Percentiles rank a stretch among this genome's conserved stretches.
phyloP scores from a whole-genome alignment of 2,888 invertebrate species.

The Biston stratarius region DNA sequence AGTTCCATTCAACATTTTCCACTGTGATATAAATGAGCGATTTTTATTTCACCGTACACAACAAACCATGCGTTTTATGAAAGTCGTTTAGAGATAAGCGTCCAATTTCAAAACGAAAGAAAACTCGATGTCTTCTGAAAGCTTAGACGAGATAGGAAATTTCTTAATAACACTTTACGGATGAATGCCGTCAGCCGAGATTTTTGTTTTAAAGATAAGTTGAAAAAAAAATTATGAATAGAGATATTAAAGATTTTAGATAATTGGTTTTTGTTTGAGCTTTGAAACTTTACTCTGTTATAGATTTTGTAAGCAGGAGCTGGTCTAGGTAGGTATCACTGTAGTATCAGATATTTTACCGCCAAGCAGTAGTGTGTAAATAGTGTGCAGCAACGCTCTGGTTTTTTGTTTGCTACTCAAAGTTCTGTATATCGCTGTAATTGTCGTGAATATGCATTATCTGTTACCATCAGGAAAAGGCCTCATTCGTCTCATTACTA shows the following conservation, averaged over 20 bases:
- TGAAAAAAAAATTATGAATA: constrained; percentile 6
- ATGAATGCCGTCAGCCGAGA: constrained; percentile 30
- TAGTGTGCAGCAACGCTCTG: too few relatives aligned
- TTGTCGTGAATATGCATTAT: too few relatives aligned
- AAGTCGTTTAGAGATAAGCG: constrained; percentile 36
- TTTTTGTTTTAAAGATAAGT: constrained; percentile 29
- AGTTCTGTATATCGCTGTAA: too few relatives aligned
- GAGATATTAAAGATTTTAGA: constrained; percentile 3
- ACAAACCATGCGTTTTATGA: constrained; percentile 43
- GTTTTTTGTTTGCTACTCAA: too few relatives aligned
- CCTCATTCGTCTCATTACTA: too few relatives aligned
- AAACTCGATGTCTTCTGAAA: constrained; percentile 33
- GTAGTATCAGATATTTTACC: too few relatives aligned
- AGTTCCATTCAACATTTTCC: constrained; percentile 6
- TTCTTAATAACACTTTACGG: constrained; percentile 27
- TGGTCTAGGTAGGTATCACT: too few relatives aligned
- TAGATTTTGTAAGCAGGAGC: too few relatives aligned
- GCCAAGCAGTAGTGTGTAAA: too few relatives aligned
- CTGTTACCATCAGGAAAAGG: too few relatives aligned
- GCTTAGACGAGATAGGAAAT: constrained; percentile 25
- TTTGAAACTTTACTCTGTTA: neutral
- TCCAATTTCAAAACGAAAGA: constrained; percentile 37
- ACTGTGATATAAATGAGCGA: constrained; percentile 34
- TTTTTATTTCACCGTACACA: constrained; percentile 41
- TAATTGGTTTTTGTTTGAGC: neutral